Base-by-base conservation (phyloP, 2,888 invertebrate species). In the Linnaemya tessellans region DNA sequence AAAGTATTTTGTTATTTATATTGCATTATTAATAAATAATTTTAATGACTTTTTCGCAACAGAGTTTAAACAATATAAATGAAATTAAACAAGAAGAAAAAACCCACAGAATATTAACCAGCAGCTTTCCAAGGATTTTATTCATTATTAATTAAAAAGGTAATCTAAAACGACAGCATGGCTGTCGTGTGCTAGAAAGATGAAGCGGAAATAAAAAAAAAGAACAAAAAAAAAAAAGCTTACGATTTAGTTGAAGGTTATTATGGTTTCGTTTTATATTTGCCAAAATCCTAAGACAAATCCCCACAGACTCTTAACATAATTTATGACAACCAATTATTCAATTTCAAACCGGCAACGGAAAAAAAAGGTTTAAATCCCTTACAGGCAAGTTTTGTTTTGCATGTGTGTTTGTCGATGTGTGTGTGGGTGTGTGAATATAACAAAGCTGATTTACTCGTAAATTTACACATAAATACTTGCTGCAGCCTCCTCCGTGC, bases 291-390 rank as follows among this genome's bases (percentile, higher is more conserved):
- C 51, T 51, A 22, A 35, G 25, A 46, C 65, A 80, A 84, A 80
- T 84, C 75, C 71, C 64, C 49, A 51, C 25, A 74, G 84, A 51
- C 54, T 65, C 49, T 74, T 38, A 41, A 58, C 64, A 73, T 68
- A 80, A 80, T 84, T 84, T 84, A 84, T 84, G 77, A 78, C 77
- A 78, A 70, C 68, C 81, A 84, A 81, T 84, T 84, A 81, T 81
- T 84, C 68, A 73, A 84, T 81, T 81, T 68, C 30, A 25, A 74
- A 41, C 49, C 54, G 30, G 13, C 22, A 30, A 18, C 9, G 30
- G n/a, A 41, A 30, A 20, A 43, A 54, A 71, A 58, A 43, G 22
- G 18, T 20, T 18, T 74, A 80, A 80, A 77, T 71, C 77, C 60
- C 58, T 18, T 73, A 62, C 54, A 73, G 65, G 4, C 64, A 70